Evolutionary conservation across 2,797 vertebrate genomes (phyloP).

Genomic region (Takifugu ocellatus): DNA sequence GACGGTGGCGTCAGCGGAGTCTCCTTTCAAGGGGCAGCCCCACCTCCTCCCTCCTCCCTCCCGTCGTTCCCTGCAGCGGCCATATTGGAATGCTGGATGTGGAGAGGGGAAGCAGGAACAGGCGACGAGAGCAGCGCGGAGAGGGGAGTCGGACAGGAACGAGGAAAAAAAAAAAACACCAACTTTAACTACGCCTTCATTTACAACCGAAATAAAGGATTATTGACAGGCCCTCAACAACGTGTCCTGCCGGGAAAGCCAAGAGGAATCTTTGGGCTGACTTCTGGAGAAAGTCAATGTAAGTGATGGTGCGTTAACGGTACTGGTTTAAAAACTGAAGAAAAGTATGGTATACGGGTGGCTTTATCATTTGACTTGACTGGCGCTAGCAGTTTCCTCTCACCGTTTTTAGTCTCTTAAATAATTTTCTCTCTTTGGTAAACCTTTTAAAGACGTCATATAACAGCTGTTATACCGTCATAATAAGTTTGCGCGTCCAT

Average conservation of each 20-base stretch:
- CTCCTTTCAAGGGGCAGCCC: not conserved
- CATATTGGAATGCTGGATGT: conserved; percentile 76
- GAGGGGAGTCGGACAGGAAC: conserved; percentile 30
- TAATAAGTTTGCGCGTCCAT: conserved; percentile 7
- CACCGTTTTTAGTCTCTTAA: not conserved
- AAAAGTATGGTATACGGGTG: conserved; percentile 41
- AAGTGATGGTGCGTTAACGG: conserved; percentile 42
- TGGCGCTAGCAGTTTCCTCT: conserved; percentile 27
- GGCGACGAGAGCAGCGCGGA: conserved; percentile 32
- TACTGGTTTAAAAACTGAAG: conserved; percentile 28
- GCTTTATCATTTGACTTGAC: conserved; percentile 15
- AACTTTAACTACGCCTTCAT: conserved; percentile 25
- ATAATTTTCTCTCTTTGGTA: not conserved
- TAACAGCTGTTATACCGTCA: too few species aligned
- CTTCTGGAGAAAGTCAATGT: conserved; percentile 37
- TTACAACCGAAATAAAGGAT: conserved; percentile 43
- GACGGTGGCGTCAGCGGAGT: not conserved
- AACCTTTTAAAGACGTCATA: too few species aligned
- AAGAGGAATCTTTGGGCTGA: conserved; percentile 17
- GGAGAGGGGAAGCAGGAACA: conserved; percentile 64
- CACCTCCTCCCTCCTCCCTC: conserved; percentile 10
- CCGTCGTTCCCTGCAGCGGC: conserved; percentile 42
- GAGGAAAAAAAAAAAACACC: conserved; percentile 16
- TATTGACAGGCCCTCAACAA: conserved; percentile 13
- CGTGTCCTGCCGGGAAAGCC: conserved; percentile 32